Conservation (phyloP, 2,888 invertebrate genomes). For the Noctua janthe region DNA sequence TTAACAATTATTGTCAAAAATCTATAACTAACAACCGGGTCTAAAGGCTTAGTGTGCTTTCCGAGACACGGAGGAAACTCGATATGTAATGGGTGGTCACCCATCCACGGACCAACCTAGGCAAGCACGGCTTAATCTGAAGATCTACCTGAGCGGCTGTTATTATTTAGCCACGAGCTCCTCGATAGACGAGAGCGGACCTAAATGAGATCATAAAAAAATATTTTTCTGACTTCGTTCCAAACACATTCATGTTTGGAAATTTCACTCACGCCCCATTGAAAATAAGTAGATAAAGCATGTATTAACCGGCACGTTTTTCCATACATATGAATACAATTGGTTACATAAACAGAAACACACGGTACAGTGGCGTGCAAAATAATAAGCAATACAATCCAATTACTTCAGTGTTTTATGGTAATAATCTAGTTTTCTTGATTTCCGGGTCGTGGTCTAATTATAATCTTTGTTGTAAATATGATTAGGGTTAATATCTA, state of each 20-base stretch:
- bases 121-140: too few relatives aligned
- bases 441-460: conserved; percentile 19
- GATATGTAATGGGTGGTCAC: too few relatives aligned
- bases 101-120: too few relatives aligned
- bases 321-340: conserved; percentile 24
- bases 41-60: too few relatives aligned
- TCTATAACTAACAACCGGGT: too few relatives aligned
- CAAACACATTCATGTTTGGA: conserved; percentile 23
- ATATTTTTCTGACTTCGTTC: background rate
- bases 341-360: conserved; percentile 27
- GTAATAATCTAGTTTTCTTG: conserved; percentile 6
- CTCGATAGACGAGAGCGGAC: too few relatives aligned
- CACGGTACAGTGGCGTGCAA: conserved; percentile 26
- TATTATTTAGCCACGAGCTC: too few relatives aligned
- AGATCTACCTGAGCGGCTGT: too few relatives aligned
- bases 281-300: conserved; percentile 37
- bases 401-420: conserved; percentile 4
- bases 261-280: conserved; percentile 31
- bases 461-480: background rate
- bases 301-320: conserved; percentile 42
- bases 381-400: conserved; percentile 12
- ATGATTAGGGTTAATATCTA: background rate
- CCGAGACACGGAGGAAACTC: too few relatives aligned
- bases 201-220: background rate
- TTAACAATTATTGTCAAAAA: too few relatives aligned